Conservation (phyloP, 2,888 invertebrate genomes). For the Thera britannica region DNA sequence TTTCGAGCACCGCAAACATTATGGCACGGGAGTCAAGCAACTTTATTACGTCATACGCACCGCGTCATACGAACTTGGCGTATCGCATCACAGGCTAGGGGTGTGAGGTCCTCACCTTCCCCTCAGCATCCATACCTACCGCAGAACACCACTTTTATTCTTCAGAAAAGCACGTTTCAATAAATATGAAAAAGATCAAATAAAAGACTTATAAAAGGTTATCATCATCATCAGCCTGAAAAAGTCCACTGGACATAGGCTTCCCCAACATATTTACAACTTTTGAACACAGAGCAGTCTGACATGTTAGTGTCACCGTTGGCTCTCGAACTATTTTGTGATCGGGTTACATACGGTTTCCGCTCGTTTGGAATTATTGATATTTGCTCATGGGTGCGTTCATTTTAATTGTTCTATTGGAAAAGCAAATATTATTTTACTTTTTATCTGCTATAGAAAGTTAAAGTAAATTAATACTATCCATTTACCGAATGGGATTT, state of each 20-base stretch:
- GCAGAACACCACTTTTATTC: no score
- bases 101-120: no score
- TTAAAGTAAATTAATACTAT: constrained; percentile 4
- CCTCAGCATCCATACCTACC: no score
- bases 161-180: no score
- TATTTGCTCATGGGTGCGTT: constrained; percentile 43
- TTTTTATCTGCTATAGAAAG: neutral
- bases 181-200: no score
- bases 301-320: neutral
- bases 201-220: no score
- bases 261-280: no score
- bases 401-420: constrained; percentile 45
- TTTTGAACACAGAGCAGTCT: neutral
- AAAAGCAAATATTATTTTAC: constrained; percentile 47
- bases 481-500: neutral
- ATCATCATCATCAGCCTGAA: no score
- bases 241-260: no score
- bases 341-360: constrained; percentile 29
- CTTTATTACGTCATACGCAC: constrained; percentile 8
- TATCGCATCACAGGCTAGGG: no score
- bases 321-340: neutral
- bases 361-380: constrained; percentile 43
- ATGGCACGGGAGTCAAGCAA: constrained; percentile 5
- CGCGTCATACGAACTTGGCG: neutral
- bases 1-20: constrained; percentile 36